Base-by-base conservation (phyloP, 1,140 invertebrate genomes). In the Listronotus bonariensis region DNA sequence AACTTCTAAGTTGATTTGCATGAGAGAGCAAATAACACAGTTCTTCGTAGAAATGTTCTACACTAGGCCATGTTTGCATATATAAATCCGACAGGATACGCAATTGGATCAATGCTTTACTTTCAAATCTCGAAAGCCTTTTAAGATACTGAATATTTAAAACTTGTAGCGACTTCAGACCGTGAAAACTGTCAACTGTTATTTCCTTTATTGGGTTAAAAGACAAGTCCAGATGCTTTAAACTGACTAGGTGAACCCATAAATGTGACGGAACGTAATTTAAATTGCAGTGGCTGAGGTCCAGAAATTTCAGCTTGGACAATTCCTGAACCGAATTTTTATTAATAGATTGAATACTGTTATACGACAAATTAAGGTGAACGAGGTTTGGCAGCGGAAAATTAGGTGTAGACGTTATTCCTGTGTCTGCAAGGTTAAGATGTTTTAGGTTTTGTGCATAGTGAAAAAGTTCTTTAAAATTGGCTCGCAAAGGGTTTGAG, bases 391-490 rank as follows among this genome's bases (percentile, higher is more conserved):
- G 84, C 32, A 92, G 78, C 52, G 89, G 88, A 61, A 92, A 80
- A 71, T 85, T 79, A 38, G 92, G 92, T 61, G 91, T 82, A 31
- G 84, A 85, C 70, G 83, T 88, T 57, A 94, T 84, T 36, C 89
- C 89, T 74, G 90, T 88, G 74, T 85, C 86, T 45, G 87, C 86
- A 66, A 95, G 79, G 75, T 87, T 88, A 53, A 95, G 82, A 74
- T 88, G 83, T 74, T 89, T 86, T 31, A 95, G 80, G 67, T 89
- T 88, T 32, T 91, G 92, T 12, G 92, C 84, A 77, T 93, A 92
- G 73, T 93, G 89, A 72, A 94, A 92, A n/a, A 95, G 82, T 77
- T 95, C 92, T 71, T 93, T 92, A 72, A 93, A 92, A 79, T 95
- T 95, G 41, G 92, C 90, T 67, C 91, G 86, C 1, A 92, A 77